phyloP scores from a whole-genome alignment of 2,888 invertebrate species.

The Pterobdella sp. region DNA sequence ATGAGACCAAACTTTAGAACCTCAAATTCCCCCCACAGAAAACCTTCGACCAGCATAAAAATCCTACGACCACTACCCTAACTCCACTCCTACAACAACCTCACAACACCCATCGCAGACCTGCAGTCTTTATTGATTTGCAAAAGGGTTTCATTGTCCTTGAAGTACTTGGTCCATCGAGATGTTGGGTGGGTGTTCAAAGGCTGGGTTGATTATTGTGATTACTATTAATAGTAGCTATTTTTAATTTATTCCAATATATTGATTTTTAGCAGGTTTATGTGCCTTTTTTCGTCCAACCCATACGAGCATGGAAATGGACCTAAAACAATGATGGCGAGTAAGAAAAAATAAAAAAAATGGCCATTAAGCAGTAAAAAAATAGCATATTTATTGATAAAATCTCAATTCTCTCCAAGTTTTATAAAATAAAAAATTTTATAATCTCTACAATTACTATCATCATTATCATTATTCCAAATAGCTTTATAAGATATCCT shows the following conservation, averaged over 20 bases:
- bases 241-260: too few species aligned
- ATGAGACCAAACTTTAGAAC: too few species aligned
- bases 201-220: slow-evolving; percentile 59
- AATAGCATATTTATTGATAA: neutral
- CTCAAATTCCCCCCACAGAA: too few species aligned
- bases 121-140: slow-evolving; percentile 97
- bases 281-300: too few species aligned
- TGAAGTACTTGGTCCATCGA: slow-evolving; percentile 89
- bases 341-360: too few species aligned
- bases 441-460: neutral
- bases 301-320: too few species aligned
- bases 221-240: too few species aligned
- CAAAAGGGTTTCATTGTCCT: slow-evolving; percentile 89
- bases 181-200: slow-evolving; percentile 88
- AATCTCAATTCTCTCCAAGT: neutral
- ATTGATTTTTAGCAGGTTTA: too few species aligned
- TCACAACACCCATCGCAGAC: slow-evolving; percentile 43
- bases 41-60: too few species aligned
- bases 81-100: neutral
- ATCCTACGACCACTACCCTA: neutral
- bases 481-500: neutral
- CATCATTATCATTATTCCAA: slow-evolving; percentile 15
- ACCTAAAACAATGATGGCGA: too few species aligned
- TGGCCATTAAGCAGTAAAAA: neutral
- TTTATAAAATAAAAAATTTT: neutral